phyloP scores from a whole-genome alignment of 1,140 invertebrate species.

The Oreohelix idahoensis region DNA sequence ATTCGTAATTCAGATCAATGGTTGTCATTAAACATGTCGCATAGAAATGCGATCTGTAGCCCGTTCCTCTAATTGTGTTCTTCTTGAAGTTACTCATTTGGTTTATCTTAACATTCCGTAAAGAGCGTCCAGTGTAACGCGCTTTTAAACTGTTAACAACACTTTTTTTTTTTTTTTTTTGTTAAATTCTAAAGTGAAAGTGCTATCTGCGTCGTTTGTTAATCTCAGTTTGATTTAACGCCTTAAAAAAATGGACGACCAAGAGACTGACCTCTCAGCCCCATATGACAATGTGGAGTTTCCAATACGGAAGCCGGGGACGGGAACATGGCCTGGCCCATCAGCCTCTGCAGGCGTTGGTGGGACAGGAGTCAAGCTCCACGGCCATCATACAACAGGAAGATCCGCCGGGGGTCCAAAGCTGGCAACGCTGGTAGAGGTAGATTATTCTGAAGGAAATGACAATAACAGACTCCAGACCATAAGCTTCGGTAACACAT shows the following conservation, averaged over 20 bases:
- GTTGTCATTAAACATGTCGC: too few relatives aligned
- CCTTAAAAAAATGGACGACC: slow-evolving; percentile 12
- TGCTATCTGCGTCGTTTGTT: too few relatives aligned
- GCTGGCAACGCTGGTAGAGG: slow-evolving; percentile 42
- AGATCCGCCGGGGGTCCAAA: slow-evolving; percentile 15
- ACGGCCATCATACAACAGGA: background rate
- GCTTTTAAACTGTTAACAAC: too few relatives aligned
- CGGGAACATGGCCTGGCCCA: slow-evolving; percentile 33
- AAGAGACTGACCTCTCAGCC: background rate
- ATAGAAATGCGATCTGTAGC: too few relatives aligned
- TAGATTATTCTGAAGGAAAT: slow-evolving; percentile 38
- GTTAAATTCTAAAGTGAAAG: too few relatives aligned
- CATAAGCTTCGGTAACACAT: background rate
- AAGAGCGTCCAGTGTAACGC: too few relatives aligned
- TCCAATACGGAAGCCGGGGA: slow-evolving; percentile 46
- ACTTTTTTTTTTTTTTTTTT: too few relatives aligned
- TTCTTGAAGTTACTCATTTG: too few relatives aligned
- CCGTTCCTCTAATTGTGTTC: too few relatives aligned
- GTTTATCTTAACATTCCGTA: too few relatives aligned
- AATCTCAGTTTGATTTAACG: too few relatives aligned
- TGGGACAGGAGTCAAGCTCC: slow-evolving; percentile 8
- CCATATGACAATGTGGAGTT: slow-evolving; percentile 60
- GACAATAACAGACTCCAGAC: background rate
- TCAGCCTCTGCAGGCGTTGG: background rate
- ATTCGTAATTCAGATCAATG: too few relatives aligned